Percentiles rank a stretch among this genome's conserved stretches.
Evolutionary conservation across 2,797 vertebrate species (phyloP).

Genomic region (Hirundo rustica): DNA sequence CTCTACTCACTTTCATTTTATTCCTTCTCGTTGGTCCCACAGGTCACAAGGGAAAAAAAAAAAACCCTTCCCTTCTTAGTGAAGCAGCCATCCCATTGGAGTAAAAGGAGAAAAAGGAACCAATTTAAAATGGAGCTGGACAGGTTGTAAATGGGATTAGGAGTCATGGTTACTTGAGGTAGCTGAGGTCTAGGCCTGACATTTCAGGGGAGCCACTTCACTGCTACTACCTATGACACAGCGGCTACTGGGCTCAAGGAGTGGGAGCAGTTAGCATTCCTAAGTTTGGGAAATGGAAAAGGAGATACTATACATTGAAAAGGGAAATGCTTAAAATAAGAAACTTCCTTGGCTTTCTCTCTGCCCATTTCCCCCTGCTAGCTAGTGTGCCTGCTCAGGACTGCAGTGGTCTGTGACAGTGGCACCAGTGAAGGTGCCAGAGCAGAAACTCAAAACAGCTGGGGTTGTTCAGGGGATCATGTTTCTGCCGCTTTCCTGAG

Average conservation of each 20-base stretch:
- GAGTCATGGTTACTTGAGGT: neutral
- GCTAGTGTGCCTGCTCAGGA: neutral
- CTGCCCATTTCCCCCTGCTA: neutral
- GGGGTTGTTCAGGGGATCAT: neutral
- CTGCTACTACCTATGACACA: neutral
- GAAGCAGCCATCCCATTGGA: neutral
- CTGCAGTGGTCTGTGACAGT: neutral
- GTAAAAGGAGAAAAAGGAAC: neutral
- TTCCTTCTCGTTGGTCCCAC: neutral
- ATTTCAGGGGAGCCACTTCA: neutral
- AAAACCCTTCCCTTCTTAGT: neutral
- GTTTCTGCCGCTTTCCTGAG: neutral
- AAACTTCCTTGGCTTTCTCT: neutral
- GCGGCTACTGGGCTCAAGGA: fast-evolving
- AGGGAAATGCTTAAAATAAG: neutral
- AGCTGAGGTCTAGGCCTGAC: neutral
- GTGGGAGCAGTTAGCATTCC: neutral
- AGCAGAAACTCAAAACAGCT: neutral
- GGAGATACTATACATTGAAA: neutral
- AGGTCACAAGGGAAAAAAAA: neutral
- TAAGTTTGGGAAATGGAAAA: neutral
- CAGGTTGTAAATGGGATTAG: constrained; percentile 4
- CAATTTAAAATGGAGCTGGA: constrained; percentile 1
- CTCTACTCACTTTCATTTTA: constrained; percentile 8
- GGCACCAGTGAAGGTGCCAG: neutral